Evolutionary conservation across 2,888 invertebrate species (phyloP), one percentile per base, ranked within the genome.

Genomic region (Ommatoiulus sabulosus): DNA sequence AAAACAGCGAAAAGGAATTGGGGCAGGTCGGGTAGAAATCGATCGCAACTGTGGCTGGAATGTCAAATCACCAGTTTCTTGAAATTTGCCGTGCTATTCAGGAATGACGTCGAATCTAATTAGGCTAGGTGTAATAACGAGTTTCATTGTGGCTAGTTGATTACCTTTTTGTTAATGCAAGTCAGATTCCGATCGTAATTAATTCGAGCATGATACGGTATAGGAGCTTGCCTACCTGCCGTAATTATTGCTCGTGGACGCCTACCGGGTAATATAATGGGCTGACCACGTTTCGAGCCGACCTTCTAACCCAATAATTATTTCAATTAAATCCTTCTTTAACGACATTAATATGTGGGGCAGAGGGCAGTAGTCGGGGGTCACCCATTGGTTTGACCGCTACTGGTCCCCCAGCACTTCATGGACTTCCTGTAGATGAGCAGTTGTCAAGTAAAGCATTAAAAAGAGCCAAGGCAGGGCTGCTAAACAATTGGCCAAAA

Each of bases 301-400:
- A 72, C 72, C 72, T 72, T 72, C 24, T 72, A 72, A 72, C 72
- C 72, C 72, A 72, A 24, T 72, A 72, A 72, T 24, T 72, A 72
- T 72, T n/a, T 72, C 24, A 72, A 72, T 72, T 72, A 72, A 72
- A n/a, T 72, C 72, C 72, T 2, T 72, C 24, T 72, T 72, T 6
- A 72, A 72, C 20, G 72, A 72, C 24, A 17, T 17, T 17, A 72
- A 24, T 72, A 72, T 72, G 72, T 72, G 24, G 72, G 72, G 24
- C 72, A 24, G 10, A 72, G 72, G 20, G 72, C 24, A 72, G 72
- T 72, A 72, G 72, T 72, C 72, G 63, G 63, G 52, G 17, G 15
- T 63, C 20, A 6, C 20, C 63, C 63, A 5, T 15, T 63, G 6
- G 20, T 20, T 20, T 63, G 63, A 63, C 63, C 63, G 63, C 63